Evolutionary conservation across 2,888 invertebrate genomes (phyloP), one percentile per base, ranked within the genome.

Genomic region (Thera britannica): DNA sequence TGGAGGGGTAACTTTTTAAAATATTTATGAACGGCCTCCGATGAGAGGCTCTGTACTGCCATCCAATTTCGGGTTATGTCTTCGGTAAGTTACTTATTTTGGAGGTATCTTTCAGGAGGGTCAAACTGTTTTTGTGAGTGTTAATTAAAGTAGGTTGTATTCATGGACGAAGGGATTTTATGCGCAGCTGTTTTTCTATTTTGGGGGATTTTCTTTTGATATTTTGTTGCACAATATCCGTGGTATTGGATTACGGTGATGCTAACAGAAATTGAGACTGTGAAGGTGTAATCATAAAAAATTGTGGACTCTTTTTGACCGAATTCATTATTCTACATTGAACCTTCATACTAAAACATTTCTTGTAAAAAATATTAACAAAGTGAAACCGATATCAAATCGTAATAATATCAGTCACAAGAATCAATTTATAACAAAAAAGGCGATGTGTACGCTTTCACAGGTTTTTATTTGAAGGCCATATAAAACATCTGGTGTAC

Each of bases 41-140:
- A 83, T 83, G 87, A 85, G 83, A 87, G 85, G 62, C 86, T 83
- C 84, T 82, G 83, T 83, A 78, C 85, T 80, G 89, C 91, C 90
- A 93, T 93, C 93, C 93, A 93, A 93, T 93, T 93, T 93, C 90
- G 86, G 87, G 88, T 93, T 93, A 93, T 93, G 92, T 88, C 87
- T 91, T 92, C 86, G 87, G 92, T 88, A 88, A 90, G 88, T 92
- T 85, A 90, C 85, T 90, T 90, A 90, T 87, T 90, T 87, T 85
- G 83, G 77, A 82, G 83, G 81, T 79, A 82, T 82, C 80, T 87
- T 85, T 83, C 66, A 81, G 84, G 77, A 82, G 87, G 89, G 88
- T 86, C 88, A 83, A 84, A 85, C 79, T 75, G 78, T 86, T 85
- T 87, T 89, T 90, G 86, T 88, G 87, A 86, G 86, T 88, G 88